Evolutionary conservation across 2,888 invertebrate genomes (phyloP), one percentile per base, ranked within the genome.

Genomic region (Hedya salicella): DNA sequence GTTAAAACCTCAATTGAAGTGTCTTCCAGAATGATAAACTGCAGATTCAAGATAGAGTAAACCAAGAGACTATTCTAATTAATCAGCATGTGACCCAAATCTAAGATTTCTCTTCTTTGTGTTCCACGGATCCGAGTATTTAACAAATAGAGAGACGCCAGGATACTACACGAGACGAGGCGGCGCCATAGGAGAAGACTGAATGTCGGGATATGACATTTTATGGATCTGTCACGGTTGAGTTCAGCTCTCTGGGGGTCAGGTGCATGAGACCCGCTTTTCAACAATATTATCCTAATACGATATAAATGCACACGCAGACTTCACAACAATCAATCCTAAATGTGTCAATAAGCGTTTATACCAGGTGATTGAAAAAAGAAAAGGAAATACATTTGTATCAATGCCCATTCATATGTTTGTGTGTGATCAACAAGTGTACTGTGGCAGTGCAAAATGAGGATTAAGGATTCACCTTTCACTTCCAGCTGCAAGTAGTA

Each of bases 11-110:
- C 32, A 61, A 19, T 70, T 68, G 61, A 70, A 69, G 64, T 70
- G 67, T 69, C 71, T 46, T 42, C 62, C 44, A 50, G 59, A 68
- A 67, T 70, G 65, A 68, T 68, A 46, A 52, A 61, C 62, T 59
- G 25, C 62, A 59, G 62, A 49, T 56, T 36, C 17, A 48, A 67
- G 59, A 17, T 68, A 53, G 40, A 69, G 48, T 57, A 39, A 53
- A 30, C 42, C 54, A 54, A 63, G 48, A 61, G 54, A 67, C 69
- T 62, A 69, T 78, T 83, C 77, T 81, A 84, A 83, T 85, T 84
- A 85, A 89, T 89, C 91, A 89, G 89, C 91, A 90, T 91, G 91
- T 92, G 91, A 92, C 91, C 91, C 91, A 91, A 89, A 91, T 92
- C 86, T 78, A 80, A 86, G 88, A 90, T 91, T 91, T 91, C 91